Percentiles rank a stretch among this genome's conserved stretches.
Conservation (phyloP, 2,113 vertebrate genomes). For the Embiotoca jacksoni region DNA sequence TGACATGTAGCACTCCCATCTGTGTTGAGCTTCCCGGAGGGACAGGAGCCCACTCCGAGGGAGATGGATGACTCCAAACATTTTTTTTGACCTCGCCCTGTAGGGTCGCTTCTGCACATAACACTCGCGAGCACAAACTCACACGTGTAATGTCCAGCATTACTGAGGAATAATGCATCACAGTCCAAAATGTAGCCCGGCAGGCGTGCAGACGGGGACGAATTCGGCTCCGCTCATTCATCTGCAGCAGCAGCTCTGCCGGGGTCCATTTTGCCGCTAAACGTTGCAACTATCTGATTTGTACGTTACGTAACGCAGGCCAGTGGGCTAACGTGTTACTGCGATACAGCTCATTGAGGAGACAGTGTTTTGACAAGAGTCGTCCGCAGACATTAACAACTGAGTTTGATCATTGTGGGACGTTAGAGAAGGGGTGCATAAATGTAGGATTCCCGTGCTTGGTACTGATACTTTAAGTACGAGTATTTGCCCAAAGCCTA, state of each 20-base stretch:
- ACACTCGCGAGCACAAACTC: not conserved
- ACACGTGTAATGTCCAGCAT: not conserved
- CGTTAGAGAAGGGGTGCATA: not conserved
- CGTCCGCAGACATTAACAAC: constrained; percentile 16
- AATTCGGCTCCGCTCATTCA: constrained; percentile 15
- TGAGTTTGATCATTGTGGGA: constrained; percentile 4
- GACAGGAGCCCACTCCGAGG: constrained; percentile 31
- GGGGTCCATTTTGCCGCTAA: constrained; percentile 38
- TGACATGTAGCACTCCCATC: constrained; percentile 44
- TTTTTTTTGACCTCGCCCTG: constrained; percentile 49
- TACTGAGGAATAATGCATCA: not conserved
- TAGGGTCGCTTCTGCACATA: constrained; percentile 7
- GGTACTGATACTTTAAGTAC: not conserved
- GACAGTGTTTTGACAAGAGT: constrained; percentile 40
- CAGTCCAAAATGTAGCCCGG: constrained; percentile 19
- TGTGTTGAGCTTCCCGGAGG: constrained; percentile 45
- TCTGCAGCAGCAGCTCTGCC: constrained; percentile 15
- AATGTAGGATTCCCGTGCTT: not conserved
- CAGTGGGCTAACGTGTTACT: constrained; percentile 42
- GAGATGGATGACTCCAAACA: constrained; percentile 46
- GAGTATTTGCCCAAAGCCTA: not conserved
- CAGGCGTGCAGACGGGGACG: not conserved
- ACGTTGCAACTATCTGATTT: constrained; percentile 56
- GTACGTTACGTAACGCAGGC: constrained; percentile 45
- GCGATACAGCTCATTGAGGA: constrained; percentile 30